Base-by-base conservation (phyloP, 1,140 invertebrate species). In the Thaumetopoea pityocampa region DNA sequence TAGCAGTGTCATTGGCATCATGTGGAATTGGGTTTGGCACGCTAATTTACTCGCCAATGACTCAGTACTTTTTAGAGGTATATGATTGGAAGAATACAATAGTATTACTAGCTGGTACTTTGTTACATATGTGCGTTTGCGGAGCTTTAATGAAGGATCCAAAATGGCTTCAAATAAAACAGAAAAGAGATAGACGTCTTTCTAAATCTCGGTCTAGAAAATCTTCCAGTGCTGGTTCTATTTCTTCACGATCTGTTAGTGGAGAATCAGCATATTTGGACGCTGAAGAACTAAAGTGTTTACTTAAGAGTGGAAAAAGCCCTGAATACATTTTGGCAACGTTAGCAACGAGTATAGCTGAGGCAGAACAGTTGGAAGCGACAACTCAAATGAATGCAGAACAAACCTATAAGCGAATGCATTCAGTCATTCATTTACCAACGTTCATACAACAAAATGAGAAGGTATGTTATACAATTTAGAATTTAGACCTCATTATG, bases 61-160 rank as follows among this genome's bases (percentile, higher is more conserved):
- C 91, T 0, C 86, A 89, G 22, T 89, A 80, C 65, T 90, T 89
- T 26, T 88, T 96, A 14, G 82, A 89, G 42, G 79, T 89, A 12
- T 96, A 91, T 67, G 92, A 92, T 16, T 97, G 95, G 95, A 86
- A 94, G 27, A 94, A 93, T 9, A 92, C 94, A 4, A 88, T 93
- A 8, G 74, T 96, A 0, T 86, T 97, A 6, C 63, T 97, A 4
- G 90, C 92, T 1, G 94, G 94, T 12, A 90, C 93, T 3, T 91
- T 96, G 54, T 87, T 97, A 18, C 94, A 96, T 74, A 91, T 97
- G 79, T 93, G 93, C 67, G 92, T 96, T 4, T 97, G 94, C 64
- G 96, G 95, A 0, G 89, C 91, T 5, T 74, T 96, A 2, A 96
- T 96, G 93, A 87, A 92, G 22, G 93, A 95, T 70, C 91, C 94